Conservation (phyloP, 2,888 invertebrate genomes). For the Kuschelorhynchus macadamiae region DNA sequence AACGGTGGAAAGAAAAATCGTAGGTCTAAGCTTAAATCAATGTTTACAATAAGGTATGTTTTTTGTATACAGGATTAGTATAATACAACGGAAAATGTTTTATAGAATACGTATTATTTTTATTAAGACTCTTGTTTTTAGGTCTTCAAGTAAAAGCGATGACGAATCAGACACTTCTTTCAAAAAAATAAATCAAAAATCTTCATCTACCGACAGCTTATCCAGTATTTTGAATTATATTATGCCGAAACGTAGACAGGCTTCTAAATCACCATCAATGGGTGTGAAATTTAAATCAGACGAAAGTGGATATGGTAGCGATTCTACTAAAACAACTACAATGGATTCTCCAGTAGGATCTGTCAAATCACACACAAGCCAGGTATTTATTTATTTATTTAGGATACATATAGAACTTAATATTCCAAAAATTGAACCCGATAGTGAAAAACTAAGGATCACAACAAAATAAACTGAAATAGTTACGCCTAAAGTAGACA, state of each 20-base stretch:
- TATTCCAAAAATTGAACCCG: no score
- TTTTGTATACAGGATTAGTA: no score
- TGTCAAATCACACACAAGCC: constrained; percentile 58
- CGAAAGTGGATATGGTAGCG: constrained; percentile 75
- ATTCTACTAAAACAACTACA: constrained; percentile 71
- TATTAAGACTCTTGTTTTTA: neutral
- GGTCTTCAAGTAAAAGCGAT: constrained; percentile 62
- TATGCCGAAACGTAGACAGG: constrained; percentile 59
- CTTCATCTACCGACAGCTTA: constrained; percentile 63
- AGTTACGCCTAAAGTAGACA: no score
- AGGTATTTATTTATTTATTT: constrained; percentile 22
- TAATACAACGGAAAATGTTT: no score
- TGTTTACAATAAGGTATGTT: constrained; percentile 53
- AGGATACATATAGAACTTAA: no score
- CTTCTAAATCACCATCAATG: constrained; percentile 56
- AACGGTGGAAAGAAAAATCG: constrained; percentile 58
- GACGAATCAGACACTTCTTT: constrained; percentile 60
- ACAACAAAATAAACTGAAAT: no score
- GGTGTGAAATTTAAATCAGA: constrained; percentile 65
- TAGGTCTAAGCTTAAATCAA: constrained; percentile 59
- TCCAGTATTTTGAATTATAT: constrained; percentile 63
- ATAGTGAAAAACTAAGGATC: no score
- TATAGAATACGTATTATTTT: neutral
- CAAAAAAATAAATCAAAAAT: constrained; percentile 56
- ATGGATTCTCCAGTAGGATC: constrained; percentile 72